Percentiles rank a stretch among this genome's conserved stretches.
Evolutionary conservation across 2,888 invertebrate species (phyloP).

Genomic region (Cylloceria caligata): DNA sequence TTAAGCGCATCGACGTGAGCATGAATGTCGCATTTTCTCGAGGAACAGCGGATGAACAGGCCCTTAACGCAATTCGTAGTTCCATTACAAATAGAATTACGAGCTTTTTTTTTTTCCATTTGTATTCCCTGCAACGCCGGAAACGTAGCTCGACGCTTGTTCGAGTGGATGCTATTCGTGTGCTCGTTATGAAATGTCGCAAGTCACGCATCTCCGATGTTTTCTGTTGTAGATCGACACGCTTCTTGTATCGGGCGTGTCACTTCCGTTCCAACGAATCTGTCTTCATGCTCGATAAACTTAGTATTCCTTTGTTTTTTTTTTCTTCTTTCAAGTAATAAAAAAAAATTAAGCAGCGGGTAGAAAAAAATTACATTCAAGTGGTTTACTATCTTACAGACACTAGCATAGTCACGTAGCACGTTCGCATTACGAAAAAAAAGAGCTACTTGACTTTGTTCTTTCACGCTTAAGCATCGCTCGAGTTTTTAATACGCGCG

Average conservation of each 20-base stretch:
- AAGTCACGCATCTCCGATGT: too few species aligned
- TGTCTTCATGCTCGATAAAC: conserved; percentile 43
- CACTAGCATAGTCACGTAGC: conserved; percentile 80
- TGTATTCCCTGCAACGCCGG: too few species aligned
- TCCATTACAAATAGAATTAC: too few species aligned
- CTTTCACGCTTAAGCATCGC: too few species aligned
- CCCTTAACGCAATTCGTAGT: too few species aligned
- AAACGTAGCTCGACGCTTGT: too few species aligned
- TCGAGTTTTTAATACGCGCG: conserved; percentile 33
- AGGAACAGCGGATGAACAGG: neutral
- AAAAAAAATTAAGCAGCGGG: conserved; percentile 63
- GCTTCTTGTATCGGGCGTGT: neutral
- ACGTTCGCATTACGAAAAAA: conserved; percentile 59
- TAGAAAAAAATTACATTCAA: conserved; percentile 77
- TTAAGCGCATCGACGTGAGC: neutral
- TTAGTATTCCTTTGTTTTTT: conserved; percentile 45
- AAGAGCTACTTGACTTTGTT: too few species aligned
- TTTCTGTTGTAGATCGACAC: too few species aligned
- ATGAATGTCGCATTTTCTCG: neutral
- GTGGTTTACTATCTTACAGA: conserved; percentile 80
- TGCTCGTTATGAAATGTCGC: too few species aligned
- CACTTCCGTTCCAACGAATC: too few species aligned
- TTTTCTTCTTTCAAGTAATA: conserved; percentile 49
- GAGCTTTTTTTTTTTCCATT: too few species aligned
- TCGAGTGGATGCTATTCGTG: too few species aligned